A percentile compares a stretch with the other conserved stretches of the same genome.
These are phyloP conservation scores for Thomomys bottae DNA, from an alignment of 2,113 vertebrate species.

Conservation along the genomic window DNA sequence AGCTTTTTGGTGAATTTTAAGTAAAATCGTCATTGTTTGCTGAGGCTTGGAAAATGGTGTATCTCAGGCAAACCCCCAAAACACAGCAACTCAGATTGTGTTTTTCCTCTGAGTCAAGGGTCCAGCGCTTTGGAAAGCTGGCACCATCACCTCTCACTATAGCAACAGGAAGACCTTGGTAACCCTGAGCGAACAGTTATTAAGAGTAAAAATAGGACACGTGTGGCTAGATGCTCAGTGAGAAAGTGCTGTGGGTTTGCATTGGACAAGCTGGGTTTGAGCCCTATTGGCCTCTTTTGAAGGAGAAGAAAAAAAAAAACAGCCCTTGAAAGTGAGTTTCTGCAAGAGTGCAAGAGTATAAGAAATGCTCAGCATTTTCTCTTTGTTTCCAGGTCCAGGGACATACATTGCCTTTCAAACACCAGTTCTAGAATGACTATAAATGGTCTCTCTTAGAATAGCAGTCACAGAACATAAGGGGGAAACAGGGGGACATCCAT, in stretches of 20 bases:
- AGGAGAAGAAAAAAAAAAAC: constrained; percentile 39
- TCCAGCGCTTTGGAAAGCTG: constrained; percentile 65
- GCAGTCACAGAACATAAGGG: not conserved
- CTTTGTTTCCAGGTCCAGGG: constrained; percentile 32
- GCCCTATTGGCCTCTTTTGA: not conserved
- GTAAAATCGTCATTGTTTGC: not conserved
- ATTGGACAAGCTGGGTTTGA: not conserved
- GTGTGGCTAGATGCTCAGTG: not conserved
- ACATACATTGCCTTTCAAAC: not conserved
- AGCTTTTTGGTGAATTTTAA: constrained; percentile 35
- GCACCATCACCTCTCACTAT: constrained; percentile 77
- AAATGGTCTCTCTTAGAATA: not conserved
- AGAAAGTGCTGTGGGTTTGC: constrained; percentile 4
- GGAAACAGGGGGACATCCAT: too few relatives aligned
- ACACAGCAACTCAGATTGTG: constrained; percentile 69
- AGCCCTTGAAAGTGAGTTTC: not conserved
- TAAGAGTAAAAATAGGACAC: constrained; percentile 75
- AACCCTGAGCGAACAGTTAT: constrained; percentile 65
- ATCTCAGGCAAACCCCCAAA: constrained; percentile 63
- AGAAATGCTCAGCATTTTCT: not conserved
- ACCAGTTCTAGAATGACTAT: not conserved
- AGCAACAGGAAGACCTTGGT: constrained; percentile 79
- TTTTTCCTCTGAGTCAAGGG: constrained; percentile 69
- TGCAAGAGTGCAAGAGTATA: not conserved
- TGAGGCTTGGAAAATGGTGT: constrained; percentile 38